A percentile compares a stretch with the other conserved stretches of the same genome.
Evolutionary conservation across 2,113 vertebrate genomes (phyloP).

Genomic region (Anolis sagrei): DNA sequence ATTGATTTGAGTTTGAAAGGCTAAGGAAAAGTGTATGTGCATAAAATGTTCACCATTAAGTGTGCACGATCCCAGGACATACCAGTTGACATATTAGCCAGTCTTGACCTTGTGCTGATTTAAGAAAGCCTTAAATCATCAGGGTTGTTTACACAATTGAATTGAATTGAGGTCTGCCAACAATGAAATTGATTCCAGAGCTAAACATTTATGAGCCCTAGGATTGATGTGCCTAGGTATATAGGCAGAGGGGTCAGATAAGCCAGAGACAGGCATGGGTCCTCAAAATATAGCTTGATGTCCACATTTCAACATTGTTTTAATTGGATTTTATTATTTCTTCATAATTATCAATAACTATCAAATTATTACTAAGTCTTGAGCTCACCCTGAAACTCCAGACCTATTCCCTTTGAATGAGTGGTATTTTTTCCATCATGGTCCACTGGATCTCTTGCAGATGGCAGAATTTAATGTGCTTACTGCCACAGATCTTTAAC

Average conservation of each 20-base stretch:
- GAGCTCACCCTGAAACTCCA: conserved; percentile 21
- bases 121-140: too few species aligned
- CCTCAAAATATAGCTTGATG: not conserved
- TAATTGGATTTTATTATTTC: not conserved
- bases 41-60: not conserved
- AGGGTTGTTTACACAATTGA: not conserved
- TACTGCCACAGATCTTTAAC: rapidly evolving
- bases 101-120: too few species aligned
- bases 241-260: not conserved
- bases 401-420: not conserved
- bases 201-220: not conserved
- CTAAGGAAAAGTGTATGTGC: not conserved
- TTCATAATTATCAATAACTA: not conserved
- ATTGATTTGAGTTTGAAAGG: not conserved
- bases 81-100: too few species aligned
- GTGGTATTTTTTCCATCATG: conserved; percentile 8
- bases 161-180: not conserved
- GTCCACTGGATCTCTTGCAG: not conserved
- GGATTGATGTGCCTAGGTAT: not conserved
- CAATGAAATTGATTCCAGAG: not conserved
- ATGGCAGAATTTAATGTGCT: not conserved
- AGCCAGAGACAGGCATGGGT: not conserved
- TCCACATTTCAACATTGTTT: not conserved
- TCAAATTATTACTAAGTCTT: conserved; percentile 16
- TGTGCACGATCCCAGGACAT: too few species aligned